These are phyloP conservation scores for Globodera rostochiensis DNA, from an alignment of 1,140 invertebrate species.

Conservation along the genomic window DNA sequence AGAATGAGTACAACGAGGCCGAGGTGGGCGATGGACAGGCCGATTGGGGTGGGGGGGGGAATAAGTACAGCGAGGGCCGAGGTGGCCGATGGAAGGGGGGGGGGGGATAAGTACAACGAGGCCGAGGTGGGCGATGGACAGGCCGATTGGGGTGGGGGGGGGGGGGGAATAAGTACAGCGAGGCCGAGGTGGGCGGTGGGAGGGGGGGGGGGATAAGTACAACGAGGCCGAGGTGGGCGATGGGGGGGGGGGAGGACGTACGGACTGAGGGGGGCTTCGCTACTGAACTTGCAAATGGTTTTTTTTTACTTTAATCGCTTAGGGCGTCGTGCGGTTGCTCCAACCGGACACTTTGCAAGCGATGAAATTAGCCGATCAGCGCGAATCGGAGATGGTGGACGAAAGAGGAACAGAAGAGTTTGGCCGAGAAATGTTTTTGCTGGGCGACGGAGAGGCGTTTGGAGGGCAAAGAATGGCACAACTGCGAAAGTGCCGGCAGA, in stretches of 20 bases:
- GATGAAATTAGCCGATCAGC: background rate
- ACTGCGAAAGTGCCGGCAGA: slow-evolving; percentile 12
- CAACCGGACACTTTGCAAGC: background rate
- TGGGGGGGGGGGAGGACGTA: background rate
- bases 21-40: background rate
- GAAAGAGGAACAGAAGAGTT: slow-evolving; percentile 6
- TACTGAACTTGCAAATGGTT: background rate
- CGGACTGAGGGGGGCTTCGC: too few species aligned
- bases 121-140: too few species aligned
- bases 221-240: too few species aligned
- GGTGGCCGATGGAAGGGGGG: too few species aligned
- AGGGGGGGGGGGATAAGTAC: too few species aligned
- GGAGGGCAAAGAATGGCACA: slow-evolving; percentile 3
- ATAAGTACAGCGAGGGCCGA: too few species aligned
- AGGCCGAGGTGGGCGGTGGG: too few species aligned
- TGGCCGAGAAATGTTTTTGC: background rate
- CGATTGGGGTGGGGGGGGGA: too few species aligned
- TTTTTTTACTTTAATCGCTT: background rate
- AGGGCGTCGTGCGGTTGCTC: slow-evolving; percentile 4
- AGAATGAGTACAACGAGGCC: background rate
- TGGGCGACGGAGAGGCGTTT: background rate
- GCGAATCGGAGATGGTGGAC: slow-evolving; percentile 12
- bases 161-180: too few species aligned
- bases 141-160: too few species aligned
- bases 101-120: too few species aligned